Conservation (phyloP, 2,113 vertebrate genomes). For the Oncorhynchus nerka region DNA sequence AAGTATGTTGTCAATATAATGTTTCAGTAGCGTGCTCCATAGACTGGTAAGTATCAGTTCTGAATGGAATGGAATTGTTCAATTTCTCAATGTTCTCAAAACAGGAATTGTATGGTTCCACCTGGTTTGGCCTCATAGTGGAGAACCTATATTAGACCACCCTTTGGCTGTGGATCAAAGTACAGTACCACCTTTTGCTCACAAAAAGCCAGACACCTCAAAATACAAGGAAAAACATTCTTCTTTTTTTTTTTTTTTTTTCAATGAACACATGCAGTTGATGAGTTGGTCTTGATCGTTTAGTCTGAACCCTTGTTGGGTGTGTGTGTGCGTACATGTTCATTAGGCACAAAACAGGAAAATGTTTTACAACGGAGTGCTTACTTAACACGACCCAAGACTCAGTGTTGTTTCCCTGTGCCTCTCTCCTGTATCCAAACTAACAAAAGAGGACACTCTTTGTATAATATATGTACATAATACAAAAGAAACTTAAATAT, state of each 20-base stretch:
- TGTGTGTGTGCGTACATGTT: slow-evolving; percentile 7
- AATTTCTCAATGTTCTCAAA: background rate
- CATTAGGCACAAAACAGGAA: no score
- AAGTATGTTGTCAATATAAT: slow-evolving; percentile 28
- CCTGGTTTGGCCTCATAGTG: no score
- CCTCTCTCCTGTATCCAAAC: slow-evolving; percentile 65
- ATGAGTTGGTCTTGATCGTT: background rate
- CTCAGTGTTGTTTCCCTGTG: slow-evolving; percentile 57
- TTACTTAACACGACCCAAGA: slow-evolving; percentile 10
- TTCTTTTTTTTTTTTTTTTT: slow-evolving; percentile 12
- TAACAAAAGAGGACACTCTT: slow-evolving; percentile 1
- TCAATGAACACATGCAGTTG: slow-evolving; percentile 6
- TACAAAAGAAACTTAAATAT: slow-evolving; percentile 65
- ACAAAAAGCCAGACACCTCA: no score
- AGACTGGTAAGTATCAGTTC: slow-evolving; percentile 12
- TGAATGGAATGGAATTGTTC: background rate
- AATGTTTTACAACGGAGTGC: no score
- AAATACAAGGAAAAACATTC: background rate
- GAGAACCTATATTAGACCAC: background rate
- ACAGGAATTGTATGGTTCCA: background rate
- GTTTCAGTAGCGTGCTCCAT: slow-evolving; percentile 15
- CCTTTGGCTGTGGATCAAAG: slow-evolving; percentile 3
- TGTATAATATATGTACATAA: slow-evolving; percentile 82
- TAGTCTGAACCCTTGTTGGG: slow-evolving; percentile 19
- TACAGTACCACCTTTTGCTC: slow-evolving; percentile 23